Conservation (phyloP, 2,113 vertebrate genomes). For the Lontra canadensis region DNA sequence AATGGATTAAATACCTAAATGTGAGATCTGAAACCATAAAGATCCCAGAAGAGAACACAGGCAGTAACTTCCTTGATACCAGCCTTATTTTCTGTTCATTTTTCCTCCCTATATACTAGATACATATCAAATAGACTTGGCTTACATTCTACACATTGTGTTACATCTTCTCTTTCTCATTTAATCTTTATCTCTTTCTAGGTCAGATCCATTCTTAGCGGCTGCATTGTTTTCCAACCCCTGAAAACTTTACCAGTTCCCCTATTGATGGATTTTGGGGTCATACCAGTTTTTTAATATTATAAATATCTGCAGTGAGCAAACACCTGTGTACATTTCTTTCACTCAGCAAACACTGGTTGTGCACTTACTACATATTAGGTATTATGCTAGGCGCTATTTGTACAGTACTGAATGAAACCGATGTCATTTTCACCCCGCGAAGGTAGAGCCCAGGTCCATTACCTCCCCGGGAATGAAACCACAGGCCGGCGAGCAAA, state of each 20-base stretch:
- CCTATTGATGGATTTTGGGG: background rate
- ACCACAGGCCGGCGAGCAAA: accelerated
- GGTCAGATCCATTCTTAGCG: background rate
- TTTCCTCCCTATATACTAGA: background rate
- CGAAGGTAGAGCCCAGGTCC: background rate
- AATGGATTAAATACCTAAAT: background rate
- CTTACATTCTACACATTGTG: background rate
- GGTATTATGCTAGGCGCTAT: background rate
- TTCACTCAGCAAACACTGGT: background rate
- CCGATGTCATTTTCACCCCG: background rate
- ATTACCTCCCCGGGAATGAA: background rate
- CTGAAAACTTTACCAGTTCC: background rate
- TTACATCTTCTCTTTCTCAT: background rate
- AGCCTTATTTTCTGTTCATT: background rate
- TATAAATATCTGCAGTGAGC: background rate
- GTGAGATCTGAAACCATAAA: background rate
- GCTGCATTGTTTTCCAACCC: background rate
- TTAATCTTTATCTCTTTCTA: background rate
- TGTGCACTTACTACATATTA: background rate
- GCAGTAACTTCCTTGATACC: background rate
- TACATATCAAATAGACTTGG: background rate
- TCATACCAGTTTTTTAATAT: background rate
- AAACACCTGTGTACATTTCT: background rate
- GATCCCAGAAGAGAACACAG: background rate
- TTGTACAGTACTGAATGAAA: background rate